A percentile compares a stretch with the other conserved stretches of the same genome.
These are phyloP conservation scores for Hydrolagus colliei DNA, from an alignment of 2,797 vertebrate species.

Conservation along the genomic window DNA sequence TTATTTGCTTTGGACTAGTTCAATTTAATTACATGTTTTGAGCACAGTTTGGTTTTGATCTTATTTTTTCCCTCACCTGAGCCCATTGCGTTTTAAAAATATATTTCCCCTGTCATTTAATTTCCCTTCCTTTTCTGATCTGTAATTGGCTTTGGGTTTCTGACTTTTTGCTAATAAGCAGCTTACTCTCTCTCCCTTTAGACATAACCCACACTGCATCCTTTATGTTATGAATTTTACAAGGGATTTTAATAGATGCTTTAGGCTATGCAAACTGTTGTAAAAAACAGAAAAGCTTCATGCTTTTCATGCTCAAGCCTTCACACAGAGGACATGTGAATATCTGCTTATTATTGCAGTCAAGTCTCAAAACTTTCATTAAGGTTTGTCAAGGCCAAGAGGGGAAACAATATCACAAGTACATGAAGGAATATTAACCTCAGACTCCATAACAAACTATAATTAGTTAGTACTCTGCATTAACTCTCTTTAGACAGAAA, in stretches of 20 bases:
- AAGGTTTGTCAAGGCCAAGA: slow-evolving; percentile 90
- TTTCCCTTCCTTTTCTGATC: slow-evolving; percentile 90
- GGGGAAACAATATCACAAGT: slow-evolving; percentile 65
- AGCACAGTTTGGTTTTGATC: slow-evolving; percentile 71
- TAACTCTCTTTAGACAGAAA: slow-evolving; percentile 75
- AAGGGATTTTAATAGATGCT: slow-evolving; percentile 99
- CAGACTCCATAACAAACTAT: slow-evolving; percentile 85
- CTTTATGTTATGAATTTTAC: slow-evolving; percentile 99
- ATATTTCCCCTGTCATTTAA: slow-evolving; percentile 94
- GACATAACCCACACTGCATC: slow-evolving; percentile 91
- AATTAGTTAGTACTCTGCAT: slow-evolving; percentile 90
- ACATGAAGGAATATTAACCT: slow-evolving; percentile 98
- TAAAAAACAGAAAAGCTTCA: slow-evolving; percentile 87
- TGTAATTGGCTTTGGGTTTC: slow-evolving; percentile 99
- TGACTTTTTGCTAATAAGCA: slow-evolving; percentile 99
- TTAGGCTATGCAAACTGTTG: slow-evolving; percentile 99
- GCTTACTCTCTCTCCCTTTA: slow-evolving; percentile 99
- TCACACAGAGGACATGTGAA: slow-evolving; percentile 86
- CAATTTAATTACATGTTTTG: slow-evolving; percentile 96
- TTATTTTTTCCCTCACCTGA: slow-evolving; percentile 76
- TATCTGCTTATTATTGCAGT: slow-evolving; percentile 96
- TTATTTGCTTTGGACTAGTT: slow-evolving; percentile 94
- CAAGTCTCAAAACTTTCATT: slow-evolving; percentile 98
- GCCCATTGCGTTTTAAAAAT: slow-evolving; percentile 83
- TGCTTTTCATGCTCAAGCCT: slow-evolving; percentile 87